Conservation (phyloP, 2,113 vertebrate genomes). For the Hyperopisus bebe region DNA sequence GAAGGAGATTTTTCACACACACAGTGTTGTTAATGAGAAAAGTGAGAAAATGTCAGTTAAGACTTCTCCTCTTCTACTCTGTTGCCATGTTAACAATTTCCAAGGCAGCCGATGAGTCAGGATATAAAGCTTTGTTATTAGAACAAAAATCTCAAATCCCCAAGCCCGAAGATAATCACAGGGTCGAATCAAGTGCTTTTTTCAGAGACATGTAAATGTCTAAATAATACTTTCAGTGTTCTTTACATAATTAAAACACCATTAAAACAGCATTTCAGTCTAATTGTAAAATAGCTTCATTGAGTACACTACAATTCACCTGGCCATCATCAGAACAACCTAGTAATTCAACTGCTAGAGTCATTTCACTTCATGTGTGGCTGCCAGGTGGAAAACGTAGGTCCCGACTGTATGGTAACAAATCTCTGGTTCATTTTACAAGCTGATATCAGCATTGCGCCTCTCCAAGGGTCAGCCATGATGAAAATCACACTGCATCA, state of each 20-base stretch:
- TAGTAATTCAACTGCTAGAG: not conserved
- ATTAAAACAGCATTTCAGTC: not conserved
- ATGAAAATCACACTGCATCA: not conserved
- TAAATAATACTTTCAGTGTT: not conserved
- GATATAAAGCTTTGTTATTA: not conserved
- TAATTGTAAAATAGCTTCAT: not conserved
- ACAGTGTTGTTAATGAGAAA: conserved; percentile 2
- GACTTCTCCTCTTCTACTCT: not conserved
- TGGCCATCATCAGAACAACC: not conserved
- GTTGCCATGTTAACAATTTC: conserved; percentile 4
- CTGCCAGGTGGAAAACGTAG: not conserved
- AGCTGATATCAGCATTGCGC: not conserved
- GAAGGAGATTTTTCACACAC: not conserved
- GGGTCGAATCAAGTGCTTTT: not conserved
- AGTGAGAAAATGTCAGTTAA: not conserved
- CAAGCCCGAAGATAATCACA: not conserved
- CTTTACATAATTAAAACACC: not conserved
- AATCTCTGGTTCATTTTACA: not conserved
- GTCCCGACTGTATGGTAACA: not conserved
- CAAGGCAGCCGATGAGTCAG: not conserved
- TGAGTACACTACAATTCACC: not conserved
- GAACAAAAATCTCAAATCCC: not conserved
- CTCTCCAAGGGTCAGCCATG: not conserved
- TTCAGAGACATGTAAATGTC: not conserved
- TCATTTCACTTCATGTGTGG: not conserved